phyloP scores from a whole-genome alignment of 2,888 invertebrate species.

The Timema podura region DNA sequence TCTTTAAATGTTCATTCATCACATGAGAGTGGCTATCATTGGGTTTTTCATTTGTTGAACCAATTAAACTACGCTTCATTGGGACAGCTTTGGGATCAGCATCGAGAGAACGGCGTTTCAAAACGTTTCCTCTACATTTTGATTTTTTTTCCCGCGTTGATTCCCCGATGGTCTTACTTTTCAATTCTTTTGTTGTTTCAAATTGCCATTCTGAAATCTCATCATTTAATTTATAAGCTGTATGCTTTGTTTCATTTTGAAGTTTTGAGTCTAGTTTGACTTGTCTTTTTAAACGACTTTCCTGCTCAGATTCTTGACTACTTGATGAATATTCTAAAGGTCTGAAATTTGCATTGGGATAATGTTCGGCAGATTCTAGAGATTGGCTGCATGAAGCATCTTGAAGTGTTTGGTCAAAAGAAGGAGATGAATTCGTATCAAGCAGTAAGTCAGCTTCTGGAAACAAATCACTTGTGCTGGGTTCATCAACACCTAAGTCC shows the following conservation, averaged over 20 bases:
- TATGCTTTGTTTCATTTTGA: conserved; percentile 27
- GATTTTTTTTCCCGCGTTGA: too few species aligned
- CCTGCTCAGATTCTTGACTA: conserved; percentile 35
- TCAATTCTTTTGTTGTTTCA: too few species aligned
- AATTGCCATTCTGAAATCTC: too few species aligned
- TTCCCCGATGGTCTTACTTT: too few species aligned
- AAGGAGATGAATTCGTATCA: conserved; percentile 62
- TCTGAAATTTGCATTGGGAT: conserved; percentile 37
- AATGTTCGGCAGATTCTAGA: conserved; percentile 42
- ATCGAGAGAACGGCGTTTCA: background rate
- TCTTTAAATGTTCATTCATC: too few species aligned
- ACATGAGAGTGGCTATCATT: too few species aligned
- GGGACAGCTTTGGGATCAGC: conserved; percentile 12
- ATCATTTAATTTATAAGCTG: too few species aligned
- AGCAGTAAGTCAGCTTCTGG: conserved; percentile 72
- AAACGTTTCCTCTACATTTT: too few species aligned
- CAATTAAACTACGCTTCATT: conserved; percentile 13
- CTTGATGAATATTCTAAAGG: conserved; percentile 46
- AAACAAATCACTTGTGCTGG: conserved; percentile 73
- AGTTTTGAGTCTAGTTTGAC: conserved; percentile 35
- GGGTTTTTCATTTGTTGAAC: conserved; percentile 17
- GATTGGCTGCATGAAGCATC: conserved; percentile 44
- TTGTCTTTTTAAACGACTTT: conserved; percentile 35
- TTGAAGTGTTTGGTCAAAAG: conserved; percentile 55
- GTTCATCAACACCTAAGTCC: conserved; percentile 73